Evolutionary conservation across 2,113 vertebrate genomes (phyloP), one percentile per base, ranked within the genome.

Genomic region (Neotoma lepida): DNA sequence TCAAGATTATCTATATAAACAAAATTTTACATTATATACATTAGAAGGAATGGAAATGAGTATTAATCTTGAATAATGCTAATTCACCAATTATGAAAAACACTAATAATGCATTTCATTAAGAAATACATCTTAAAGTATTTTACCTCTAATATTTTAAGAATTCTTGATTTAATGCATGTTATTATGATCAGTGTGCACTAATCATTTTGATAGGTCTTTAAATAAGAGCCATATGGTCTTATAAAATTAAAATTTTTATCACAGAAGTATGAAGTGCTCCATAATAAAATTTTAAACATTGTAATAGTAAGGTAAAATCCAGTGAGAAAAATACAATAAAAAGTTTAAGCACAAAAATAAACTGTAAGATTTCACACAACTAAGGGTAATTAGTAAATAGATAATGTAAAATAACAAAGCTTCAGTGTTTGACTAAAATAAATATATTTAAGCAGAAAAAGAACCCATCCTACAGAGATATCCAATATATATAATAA

Each of bases 1-100:
- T 88, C 82, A 90, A 84, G 2, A 78, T 86, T 90, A 85, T 46
- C 89, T 81, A 94, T 30, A 30, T 93, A 94, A 97, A 92, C 33
- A 96, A 96, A 88, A 87, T 85, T 70, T 88, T 44, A 94, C 54
- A 92, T 9, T 46, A 14, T 76, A 87, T n/a, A 54, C 58, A 81
- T 46, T 88, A 70, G 94, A 93, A 80, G 81, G 41, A 84, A 95
- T 86, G 15, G 58, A 93, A 86, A 73, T 49, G 13, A 86, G 54
- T 46, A 94, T 80, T 74, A 70, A 91, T 35, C 30, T 85, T 41
- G 17, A 81, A 71, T 68, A 92, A 64, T 51, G 91, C 70, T 63
- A 74, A 94, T 63, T 6, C 5, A 80, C 6, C 78, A 51, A 89
- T 81, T 56, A 70, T 46, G 2, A 96, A 61, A 86, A 95, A 49